These are phyloP conservation scores for Falco biarmicus DNA, from an alignment of 2,797 vertebrate species.

Conservation along the genomic window DNA sequence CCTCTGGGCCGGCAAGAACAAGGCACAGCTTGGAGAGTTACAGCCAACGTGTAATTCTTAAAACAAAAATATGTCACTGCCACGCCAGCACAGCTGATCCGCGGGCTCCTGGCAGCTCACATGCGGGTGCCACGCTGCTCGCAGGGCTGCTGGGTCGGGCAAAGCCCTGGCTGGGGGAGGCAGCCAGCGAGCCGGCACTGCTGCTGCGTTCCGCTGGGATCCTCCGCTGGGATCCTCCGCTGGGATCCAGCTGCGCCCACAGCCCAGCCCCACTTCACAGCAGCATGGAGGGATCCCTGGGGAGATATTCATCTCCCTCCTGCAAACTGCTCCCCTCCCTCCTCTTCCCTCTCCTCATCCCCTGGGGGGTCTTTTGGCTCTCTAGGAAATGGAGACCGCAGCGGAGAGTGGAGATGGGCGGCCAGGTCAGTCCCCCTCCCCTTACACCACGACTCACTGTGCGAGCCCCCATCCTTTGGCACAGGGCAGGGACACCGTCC, in stretches of 20 bases:
- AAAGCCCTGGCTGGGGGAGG: background rate
- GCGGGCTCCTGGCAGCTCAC: background rate
- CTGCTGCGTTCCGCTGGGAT: background rate
- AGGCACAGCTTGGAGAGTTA: background rate
- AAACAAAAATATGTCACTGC: background rate
- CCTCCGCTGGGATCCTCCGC: too few relatives aligned
- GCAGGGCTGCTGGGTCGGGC: background rate
- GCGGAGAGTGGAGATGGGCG: background rate
- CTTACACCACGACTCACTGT: background rate
- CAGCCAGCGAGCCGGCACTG: background rate
- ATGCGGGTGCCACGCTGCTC: background rate
- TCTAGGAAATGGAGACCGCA: background rate
- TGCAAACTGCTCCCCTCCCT: background rate
- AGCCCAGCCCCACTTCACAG: background rate
- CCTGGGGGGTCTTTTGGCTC: background rate
- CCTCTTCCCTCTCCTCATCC: background rate
- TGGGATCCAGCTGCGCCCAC: background rate
- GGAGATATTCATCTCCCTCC: background rate
- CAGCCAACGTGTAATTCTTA: background rate
- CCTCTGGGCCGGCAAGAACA: background rate
- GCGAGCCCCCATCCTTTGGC: background rate
- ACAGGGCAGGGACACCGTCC: background rate
- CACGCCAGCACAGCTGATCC: rapidly evolving
- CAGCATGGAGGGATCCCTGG: rapidly evolving
- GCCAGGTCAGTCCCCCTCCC: background rate